phyloP scores from a whole-genome alignment of 2,113 vertebrate genomes.

The Neogale vison region DNA sequence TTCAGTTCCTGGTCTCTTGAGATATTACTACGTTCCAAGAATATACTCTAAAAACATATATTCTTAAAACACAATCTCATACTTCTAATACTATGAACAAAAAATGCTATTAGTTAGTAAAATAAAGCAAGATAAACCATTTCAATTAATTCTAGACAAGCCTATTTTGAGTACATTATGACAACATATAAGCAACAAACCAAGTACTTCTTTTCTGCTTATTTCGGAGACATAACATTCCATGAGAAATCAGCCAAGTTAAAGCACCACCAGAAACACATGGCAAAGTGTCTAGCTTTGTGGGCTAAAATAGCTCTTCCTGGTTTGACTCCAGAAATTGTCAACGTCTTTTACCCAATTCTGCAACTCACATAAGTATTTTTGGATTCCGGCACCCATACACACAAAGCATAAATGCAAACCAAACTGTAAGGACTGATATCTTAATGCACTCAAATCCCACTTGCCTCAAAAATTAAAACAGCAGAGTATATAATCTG shows the following conservation, averaged over 20 bases:
- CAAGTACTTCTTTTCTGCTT: conserved; percentile 35
- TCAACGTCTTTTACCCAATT: background rate
- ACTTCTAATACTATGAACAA: conserved; percentile 44
- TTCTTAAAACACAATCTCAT: conserved; percentile 52
- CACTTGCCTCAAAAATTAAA: conserved; percentile 52
- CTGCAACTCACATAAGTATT: background rate
- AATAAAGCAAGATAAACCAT: conserved; percentile 37
- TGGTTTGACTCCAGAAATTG: background rate
- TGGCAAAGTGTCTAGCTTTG: conserved; percentile 10
- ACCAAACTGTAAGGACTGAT: conserved; percentile 23
- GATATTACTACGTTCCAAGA: background rate
- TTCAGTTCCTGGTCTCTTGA: conserved; percentile 27
- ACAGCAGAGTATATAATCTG: background rate
- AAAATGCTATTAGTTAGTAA: conserved; percentile 41
- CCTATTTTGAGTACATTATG: background rate
- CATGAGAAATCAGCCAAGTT: conserved; percentile 32
- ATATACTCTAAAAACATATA: conserved; percentile 39
- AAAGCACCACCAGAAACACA: conserved; percentile 30
- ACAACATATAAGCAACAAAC: background rate
- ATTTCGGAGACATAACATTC: conserved; percentile 12
- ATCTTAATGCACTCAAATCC: conserved; percentile 6
- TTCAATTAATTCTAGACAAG: conserved; percentile 37
- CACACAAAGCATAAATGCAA: background rate
- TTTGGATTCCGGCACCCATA: conserved; percentile 6
- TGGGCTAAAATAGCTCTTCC: background rate